Conservation (phyloP, 2,797 vertebrate genomes). For the Lacerta agilis region DNA sequence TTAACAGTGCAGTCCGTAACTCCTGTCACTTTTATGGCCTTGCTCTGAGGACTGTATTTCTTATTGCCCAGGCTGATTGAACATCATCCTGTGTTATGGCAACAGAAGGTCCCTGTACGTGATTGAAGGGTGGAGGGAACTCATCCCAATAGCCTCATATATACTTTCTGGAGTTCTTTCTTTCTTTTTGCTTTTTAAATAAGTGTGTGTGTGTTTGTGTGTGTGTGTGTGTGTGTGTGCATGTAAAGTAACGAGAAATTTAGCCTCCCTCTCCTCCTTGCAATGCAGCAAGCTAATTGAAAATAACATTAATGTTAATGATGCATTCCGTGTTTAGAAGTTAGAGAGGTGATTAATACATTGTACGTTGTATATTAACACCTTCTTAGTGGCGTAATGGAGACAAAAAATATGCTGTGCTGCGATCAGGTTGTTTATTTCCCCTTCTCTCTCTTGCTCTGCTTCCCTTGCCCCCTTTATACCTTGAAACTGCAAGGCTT, state of each 20-base stretch:
- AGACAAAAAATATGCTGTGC: constrained; percentile 68
- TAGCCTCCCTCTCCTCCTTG: constrained; percentile 57
- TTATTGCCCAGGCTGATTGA: constrained; percentile 13
- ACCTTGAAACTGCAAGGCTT: constrained; percentile 27
- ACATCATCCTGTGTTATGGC: not conserved
- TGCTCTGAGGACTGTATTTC: not conserved
- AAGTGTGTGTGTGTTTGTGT: not conserved
- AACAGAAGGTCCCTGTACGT: not conserved
- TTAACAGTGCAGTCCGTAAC: not conserved
- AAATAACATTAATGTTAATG: constrained; percentile 82
- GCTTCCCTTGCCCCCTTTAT: constrained; percentile 14
- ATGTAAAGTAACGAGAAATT: constrained; percentile 46
- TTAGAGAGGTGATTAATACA: constrained; percentile 79
- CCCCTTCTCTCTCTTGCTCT: constrained; percentile 20
- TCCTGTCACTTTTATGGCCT: not conserved
- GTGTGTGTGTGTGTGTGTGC: not conserved
- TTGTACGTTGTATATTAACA: constrained; percentile 76
- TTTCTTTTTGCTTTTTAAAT: not conserved
- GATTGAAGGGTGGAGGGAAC: not conserved
- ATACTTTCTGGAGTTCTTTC: not conserved
- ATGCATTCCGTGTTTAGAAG: constrained; percentile 79
- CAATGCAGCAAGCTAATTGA: constrained; percentile 74
- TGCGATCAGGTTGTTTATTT: constrained; percentile 65
- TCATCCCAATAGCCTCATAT: constrained; percentile 38
- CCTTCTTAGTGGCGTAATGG: constrained; percentile 77